phyloP scores from a whole-genome alignment of 2,113 vertebrate genomes.

The Thunnus maccoyii region DNA sequence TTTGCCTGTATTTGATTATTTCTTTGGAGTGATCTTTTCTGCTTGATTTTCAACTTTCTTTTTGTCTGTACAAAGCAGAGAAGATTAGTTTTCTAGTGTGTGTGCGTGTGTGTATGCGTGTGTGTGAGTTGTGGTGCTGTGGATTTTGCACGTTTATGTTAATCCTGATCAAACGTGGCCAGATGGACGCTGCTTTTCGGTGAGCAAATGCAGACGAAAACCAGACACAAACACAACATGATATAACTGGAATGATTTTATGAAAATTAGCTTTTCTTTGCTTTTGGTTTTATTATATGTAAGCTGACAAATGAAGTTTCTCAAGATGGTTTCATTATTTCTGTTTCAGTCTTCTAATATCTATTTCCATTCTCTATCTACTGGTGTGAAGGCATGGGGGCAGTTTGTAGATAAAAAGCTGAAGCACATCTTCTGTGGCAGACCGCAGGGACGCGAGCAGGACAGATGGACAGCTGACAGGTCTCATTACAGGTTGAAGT shows the following conservation, averaged over 20 bases:
- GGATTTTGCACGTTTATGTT: constrained; percentile 83
- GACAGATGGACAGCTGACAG: constrained; percentile 50
- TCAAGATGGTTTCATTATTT: constrained; percentile 51
- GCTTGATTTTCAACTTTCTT: constrained; percentile 72
- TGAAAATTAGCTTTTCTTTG: constrained; percentile 42
- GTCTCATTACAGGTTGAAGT: constrained; percentile 46
- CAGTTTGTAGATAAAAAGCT: constrained; percentile 49
- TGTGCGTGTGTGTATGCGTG: constrained; percentile 49
- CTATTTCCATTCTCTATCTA: constrained; percentile 42
- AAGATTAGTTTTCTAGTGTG: constrained; percentile 82
- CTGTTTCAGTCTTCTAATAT: constrained; percentile 63
- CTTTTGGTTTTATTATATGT: constrained; percentile 56
- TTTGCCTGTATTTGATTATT: constrained; percentile 78
- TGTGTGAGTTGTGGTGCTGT: constrained; percentile 79
- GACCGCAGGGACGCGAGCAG: constrained; percentile 34
- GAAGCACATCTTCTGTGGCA: constrained; percentile 61
- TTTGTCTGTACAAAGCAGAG: constrained; percentile 79
- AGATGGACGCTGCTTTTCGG: constrained; percentile 68
- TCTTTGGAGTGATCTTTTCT: constrained; percentile 75
- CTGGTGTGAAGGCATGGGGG: constrained; percentile 51
- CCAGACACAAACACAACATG: constrained; percentile 55
- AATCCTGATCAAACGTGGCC: constrained; percentile 68
- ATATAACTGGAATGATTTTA: constrained; percentile 58
- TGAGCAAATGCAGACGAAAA: constrained; percentile 54
- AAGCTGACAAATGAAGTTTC: constrained; percentile 56